A percentile compares a stretch with the other conserved stretches of the same genome.
phyloP scores from a whole-genome alignment of 2,888 invertebrate genomes.

The Athrips mouffetella region DNA sequence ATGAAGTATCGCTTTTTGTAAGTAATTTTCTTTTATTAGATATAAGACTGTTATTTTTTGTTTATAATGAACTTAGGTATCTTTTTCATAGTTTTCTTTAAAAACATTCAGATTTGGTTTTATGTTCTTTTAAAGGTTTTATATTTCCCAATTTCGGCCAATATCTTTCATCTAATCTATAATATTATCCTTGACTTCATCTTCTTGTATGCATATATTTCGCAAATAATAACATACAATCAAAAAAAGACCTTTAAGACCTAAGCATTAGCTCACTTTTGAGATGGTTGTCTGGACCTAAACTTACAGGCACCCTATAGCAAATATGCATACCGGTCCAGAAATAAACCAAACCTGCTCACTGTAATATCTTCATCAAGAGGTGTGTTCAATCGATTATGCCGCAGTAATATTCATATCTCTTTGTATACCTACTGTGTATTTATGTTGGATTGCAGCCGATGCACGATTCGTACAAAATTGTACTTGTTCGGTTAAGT shows the following conservation, averaged over 20 bases:
- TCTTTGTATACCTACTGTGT: slow-evolving; percentile 22
- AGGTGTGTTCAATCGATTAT: slow-evolving; percentile 73
- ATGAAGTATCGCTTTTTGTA: slow-evolving; percentile 39
- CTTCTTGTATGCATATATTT: too few species aligned
- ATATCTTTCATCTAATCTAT: too few species aligned
- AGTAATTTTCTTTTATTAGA: slow-evolving; percentile 12
- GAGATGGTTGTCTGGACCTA: not conserved
- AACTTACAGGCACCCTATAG: slow-evolving; percentile 9
- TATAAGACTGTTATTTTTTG: too few species aligned
- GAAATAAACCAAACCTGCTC: slow-evolving; percentile 63
- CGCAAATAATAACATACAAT: too few species aligned
- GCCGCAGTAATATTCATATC: slow-evolving; percentile 45
- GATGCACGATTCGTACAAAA: not conserved
- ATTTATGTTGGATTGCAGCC: not conserved
- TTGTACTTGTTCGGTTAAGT: not conserved
- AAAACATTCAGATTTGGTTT: too few species aligned
- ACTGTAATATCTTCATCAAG: slow-evolving; percentile 71
- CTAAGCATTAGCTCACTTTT: not conserved
- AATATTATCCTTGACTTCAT: too few species aligned
- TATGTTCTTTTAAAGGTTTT: too few species aligned
- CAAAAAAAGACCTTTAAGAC: not conserved
- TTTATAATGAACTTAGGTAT: not conserved
- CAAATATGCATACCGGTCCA: slow-evolving; percentile 44
- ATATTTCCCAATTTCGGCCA: too few species aligned
- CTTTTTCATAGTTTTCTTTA: not conserved